Evolutionary conservation across 2,113 vertebrate species (phyloP), one percentile per base, ranked within the genome.

Genomic region (Cairina moschata): DNA sequence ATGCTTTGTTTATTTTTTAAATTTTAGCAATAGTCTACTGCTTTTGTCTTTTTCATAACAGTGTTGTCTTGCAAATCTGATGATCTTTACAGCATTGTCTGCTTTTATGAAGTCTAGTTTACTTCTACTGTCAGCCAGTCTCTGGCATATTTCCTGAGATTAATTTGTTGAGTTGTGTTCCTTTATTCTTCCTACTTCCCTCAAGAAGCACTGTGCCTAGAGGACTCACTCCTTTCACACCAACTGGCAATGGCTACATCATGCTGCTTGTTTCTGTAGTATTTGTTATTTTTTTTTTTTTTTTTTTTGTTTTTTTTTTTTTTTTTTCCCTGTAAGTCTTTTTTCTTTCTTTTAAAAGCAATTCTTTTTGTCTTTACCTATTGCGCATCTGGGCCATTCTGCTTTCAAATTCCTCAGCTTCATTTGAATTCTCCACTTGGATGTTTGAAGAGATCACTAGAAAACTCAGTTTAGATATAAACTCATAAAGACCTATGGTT

Each of bases 11-110:
- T 96, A 93, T 93, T 93, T 95, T 94, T 90, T 11, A 34, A 91
- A 95, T 23, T 60, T 52, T 94, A 96, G 90, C 44, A 90, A 54
- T 92, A 77, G 82, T 50, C 82, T 80, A n/a, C 62, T 76, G 50
- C 90, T 96, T 96, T 95, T 94, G 91, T 96, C 82, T 63, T 93
- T 86, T 78, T 75, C 50, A 67, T 71, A 95, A 86, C 8, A 95
- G 50, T n/a, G 52, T 58, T 92, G 71, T 59, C 88, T 90, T 67
- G 31, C 85, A 94, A 93, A 94, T 83, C 82, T 66, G 72, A 88
- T 68, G 40, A 75, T 84, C 93, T 92, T 95, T 87, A 92, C 62
- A 95, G 32, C 81, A 82, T 72, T 86, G 93, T 90, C 82, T 93
- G 60, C 42, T 77, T 95, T 95, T 88, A 92, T 56, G 50, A 67